These are phyloP conservation scores for Trachelus iudaicus DNA, from an alignment of 2,888 invertebrate species.

Conservation along the genomic window DNA sequence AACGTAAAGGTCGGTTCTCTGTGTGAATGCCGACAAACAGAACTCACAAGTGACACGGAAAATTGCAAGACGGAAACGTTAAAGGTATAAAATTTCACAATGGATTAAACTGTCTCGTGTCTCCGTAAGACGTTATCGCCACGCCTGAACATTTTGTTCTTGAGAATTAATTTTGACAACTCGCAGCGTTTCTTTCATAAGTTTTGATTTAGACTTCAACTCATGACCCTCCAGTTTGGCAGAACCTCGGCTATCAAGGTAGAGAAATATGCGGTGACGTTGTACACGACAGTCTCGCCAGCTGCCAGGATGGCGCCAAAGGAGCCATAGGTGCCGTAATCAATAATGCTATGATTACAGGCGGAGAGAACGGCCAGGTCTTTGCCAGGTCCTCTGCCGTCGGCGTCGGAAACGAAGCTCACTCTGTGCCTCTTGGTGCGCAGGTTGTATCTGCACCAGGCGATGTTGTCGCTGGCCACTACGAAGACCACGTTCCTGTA, in stretches of 20 bases:
- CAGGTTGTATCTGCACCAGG: conserved; percentile 63
- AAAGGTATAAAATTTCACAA: neutral
- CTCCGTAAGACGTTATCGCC: neutral
- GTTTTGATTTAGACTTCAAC: conserved; percentile 28
- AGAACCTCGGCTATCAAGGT: conserved; percentile 59
- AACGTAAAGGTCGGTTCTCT: neutral
- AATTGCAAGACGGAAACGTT: neutral
- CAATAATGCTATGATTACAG: conserved; percentile 66
- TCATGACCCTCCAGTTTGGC: conserved; percentile 61
- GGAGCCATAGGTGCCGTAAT: conserved; percentile 65
- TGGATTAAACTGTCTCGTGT: neutral
- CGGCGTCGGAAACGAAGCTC: conserved; percentile 54
- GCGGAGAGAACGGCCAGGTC: conserved; percentile 63
- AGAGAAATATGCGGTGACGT: conserved; percentile 59
- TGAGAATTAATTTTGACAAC: neutral
- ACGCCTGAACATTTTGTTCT: neutral
- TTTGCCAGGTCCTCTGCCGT: conserved; percentile 58
- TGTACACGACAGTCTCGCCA: conserved; percentile 64
- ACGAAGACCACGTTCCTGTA: conserved; percentile 61
- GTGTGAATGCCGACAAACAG: neutral
- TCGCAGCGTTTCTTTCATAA: neutral
- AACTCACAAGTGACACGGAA: neutral
- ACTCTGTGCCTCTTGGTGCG: conserved; percentile 47
- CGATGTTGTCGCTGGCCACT: conserved; percentile 63
- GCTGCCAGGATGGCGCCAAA: conserved; percentile 63